Percentiles rank a stretch among this genome's conserved stretches.
Evolutionary conservation across 1,140 invertebrate species (phyloP).

Genomic region (Diabrotica undecimpunctata): DNA sequence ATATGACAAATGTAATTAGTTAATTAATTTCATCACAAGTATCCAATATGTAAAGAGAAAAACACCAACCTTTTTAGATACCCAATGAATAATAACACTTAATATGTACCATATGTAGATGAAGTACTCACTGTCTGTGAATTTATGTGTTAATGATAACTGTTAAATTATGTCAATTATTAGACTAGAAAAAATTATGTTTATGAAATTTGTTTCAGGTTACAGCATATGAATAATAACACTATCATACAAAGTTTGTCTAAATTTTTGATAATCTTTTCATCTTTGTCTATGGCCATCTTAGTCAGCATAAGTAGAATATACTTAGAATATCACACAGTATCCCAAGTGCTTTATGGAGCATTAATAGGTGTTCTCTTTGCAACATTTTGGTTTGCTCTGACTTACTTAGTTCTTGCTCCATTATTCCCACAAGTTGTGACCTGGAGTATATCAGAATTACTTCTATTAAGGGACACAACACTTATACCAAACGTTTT

Average conservation of each 20-base stretch:
- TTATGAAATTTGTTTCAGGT: conserved; percentile 51
- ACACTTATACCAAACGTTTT: conserved; percentile 90
- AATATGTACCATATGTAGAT: too few relatives aligned
- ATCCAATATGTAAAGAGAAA: too few relatives aligned
- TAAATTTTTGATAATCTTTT: conserved; percentile 62
- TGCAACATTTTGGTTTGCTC: conserved; percentile 55
- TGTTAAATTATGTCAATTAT: too few relatives aligned
- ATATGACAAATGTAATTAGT: too few relatives aligned
- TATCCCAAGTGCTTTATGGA: conserved; percentile 77
- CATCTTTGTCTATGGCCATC: conserved; percentile 57
- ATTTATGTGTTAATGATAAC: too few relatives aligned
- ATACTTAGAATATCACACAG: conserved; percentile 85
- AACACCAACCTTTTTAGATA: too few relatives aligned
- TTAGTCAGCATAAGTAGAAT: conserved; percentile 69
- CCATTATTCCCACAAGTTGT: conserved; percentile 83
- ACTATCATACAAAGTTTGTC: conserved; percentile 71
- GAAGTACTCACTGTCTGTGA: too few relatives aligned
- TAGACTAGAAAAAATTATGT: too few relatives aligned
- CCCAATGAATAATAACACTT: too few relatives aligned
- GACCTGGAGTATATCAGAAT: conserved; percentile 81
- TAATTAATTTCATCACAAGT: too few relatives aligned
- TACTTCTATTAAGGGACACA: conserved; percentile 82
- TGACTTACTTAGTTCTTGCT: conserved; percentile 77
- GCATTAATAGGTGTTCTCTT: conserved; percentile 53
- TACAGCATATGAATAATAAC: conserved; percentile 77